phyloP scores from a whole-genome alignment of 2,888 invertebrate genomes.

The Stictocephala bisonia region DNA sequence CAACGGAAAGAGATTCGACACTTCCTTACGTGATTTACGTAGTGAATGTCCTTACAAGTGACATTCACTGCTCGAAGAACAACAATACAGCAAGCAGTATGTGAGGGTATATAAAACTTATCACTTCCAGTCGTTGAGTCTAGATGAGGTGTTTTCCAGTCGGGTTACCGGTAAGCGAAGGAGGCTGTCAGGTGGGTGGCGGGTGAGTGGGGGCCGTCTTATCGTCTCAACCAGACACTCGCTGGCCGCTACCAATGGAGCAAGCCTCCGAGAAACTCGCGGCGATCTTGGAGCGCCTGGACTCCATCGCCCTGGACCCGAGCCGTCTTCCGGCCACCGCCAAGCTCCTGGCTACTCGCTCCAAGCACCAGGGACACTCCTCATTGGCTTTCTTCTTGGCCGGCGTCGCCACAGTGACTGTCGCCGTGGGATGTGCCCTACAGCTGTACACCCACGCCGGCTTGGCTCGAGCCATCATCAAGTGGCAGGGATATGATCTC shows the following conservation, averaged over 20 bases:
- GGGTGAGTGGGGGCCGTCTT: too few species aligned
- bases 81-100: too few species aligned
- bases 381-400: neutral
- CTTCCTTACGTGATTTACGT: too few species aligned
- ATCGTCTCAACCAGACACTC: too few species aligned
- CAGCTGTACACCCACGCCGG: constrained; percentile 50
- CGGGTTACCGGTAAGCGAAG: too few species aligned
- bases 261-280: constrained; percentile 50
- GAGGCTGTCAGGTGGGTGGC: too few species aligned
- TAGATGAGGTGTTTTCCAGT: too few species aligned
- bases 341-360: constrained; percentile 45
- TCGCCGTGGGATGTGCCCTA: constrained; percentile 46
- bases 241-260: constrained; percentile 42
- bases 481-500: constrained; percentile 41
- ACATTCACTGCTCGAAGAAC: too few species aligned
- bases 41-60: too few species aligned
- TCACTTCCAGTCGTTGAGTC: too few species aligned
- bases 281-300: constrained; percentile 47
- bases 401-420: constrained; percentile 37
- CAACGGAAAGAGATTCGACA: too few species aligned
- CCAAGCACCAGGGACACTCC: constrained; percentile 5
- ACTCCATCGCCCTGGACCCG: constrained; percentile 24
- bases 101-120: too few species aligned
- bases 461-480: constrained; percentile 49
- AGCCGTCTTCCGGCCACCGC: constrained; percentile 35